Base-by-base conservation (phyloP, 2,888 invertebrate species). In the Synanthedon vespiformis region DNA sequence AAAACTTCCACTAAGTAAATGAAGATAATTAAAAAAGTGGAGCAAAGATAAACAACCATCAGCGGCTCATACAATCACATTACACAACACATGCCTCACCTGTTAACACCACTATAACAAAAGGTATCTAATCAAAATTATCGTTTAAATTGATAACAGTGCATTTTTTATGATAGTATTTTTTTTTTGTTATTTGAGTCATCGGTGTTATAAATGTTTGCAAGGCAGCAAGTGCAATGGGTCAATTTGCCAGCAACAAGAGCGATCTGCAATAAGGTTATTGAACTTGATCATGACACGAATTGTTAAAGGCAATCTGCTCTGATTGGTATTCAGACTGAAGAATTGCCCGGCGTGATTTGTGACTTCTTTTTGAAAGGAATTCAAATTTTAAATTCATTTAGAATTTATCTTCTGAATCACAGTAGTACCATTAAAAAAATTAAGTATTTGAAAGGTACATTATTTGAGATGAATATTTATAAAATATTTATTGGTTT, bases 281-380 rank as follows among this genome's bases (percentile, higher is more conserved):
- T 61, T 72, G 76, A 78, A 76, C 80, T 76, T 74, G 71, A 68
- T 69, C 72, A 69, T 74, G 70, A 70, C 67, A 70, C 64, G 67
- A 73, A 70, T 65, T 68, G 69, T 64, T 61, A 62, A 22, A 71
- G 68, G 64, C 63, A 63, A 71, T 70, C 73, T 70, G 67, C 69
- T 75, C 70, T 76, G 78, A 79, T 80, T 80, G 77, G 75, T 75
- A 76, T 77, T 76, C 74, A 48, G n/a, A 48, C 18, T 18, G 8
- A 12, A 16, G 48, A 48, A 48, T 52, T 49, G 49, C 49, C 34
- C 8, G 18, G 18, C 49, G 51, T 51, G 54, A 40, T 52, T 52
- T n/a, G 51, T 51, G 44, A 55, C 34, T 2, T 34, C 34, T 34
- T 34, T 34, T 34, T 10, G 1, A 34, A 34, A 34, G 2, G 34